Evolutionary conservation across 2,888 invertebrate genomes (phyloP).

Genomic region (Chloroclysta siterata): DNA sequence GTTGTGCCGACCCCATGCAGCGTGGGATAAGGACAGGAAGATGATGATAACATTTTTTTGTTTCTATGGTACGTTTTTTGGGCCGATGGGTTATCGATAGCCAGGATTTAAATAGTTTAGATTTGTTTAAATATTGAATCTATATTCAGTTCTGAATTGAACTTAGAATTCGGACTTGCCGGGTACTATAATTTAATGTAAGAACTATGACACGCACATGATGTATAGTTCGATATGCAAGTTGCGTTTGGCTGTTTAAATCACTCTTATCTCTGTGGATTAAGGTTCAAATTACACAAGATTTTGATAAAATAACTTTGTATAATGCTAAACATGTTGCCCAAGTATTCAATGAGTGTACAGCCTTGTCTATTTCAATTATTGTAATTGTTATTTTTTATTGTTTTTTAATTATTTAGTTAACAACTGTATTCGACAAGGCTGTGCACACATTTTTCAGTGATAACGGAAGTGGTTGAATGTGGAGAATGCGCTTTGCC

Average conservation of each 20-base stretch:
- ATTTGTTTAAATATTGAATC: not conserved
- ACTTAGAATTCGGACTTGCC: not conserved
- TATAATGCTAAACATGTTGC: conserved; percentile 22
- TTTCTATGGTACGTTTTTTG: too few species aligned
- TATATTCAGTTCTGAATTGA: not conserved
- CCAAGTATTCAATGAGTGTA: conserved; percentile 20
- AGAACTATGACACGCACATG: conserved; percentile 6
- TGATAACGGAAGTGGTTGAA: conserved; percentile 4
- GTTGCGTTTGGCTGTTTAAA: not conserved
- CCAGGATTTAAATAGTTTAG: too few species aligned
- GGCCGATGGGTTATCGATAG: too few species aligned
- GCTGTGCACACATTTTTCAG: conserved; percentile 13
- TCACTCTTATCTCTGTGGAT: conserved; percentile 11
- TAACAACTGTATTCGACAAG: conserved; percentile 16
- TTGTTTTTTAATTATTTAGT: conserved; percentile 15
- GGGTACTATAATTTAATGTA: too few species aligned
- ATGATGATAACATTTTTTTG: too few species aligned
- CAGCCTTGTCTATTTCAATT: conserved; percentile 36
- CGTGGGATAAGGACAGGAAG: too few species aligned
- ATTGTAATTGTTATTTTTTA: conserved; percentile 13
- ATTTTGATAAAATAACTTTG: conserved; percentile 8
- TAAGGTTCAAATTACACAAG: conserved; percentile 15
- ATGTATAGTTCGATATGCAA: conserved; percentile 10
- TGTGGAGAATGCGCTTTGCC: not conserved
- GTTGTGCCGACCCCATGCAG: too few species aligned